Percentiles rank a stretch among this genome's conserved stretches.
phyloP scores from a whole-genome alignment of 92 coral and sea anemone genomes.

The Phymanthus crucifer region DNA sequence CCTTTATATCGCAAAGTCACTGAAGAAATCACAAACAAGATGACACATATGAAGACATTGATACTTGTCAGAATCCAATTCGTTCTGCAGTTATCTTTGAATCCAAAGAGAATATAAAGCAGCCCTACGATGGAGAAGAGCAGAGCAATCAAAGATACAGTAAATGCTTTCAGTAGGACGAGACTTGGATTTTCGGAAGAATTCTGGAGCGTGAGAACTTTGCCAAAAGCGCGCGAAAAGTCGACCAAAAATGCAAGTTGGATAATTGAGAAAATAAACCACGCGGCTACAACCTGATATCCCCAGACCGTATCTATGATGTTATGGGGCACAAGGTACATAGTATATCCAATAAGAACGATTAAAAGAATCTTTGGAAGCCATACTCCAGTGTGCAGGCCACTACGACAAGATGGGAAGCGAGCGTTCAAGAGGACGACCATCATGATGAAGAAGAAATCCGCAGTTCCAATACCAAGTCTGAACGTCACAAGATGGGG shows the following conservation, averaged over 20 bases:
- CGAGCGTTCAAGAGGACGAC: slow-evolving; percentile 29
- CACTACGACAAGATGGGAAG: slow-evolving; percentile 29
- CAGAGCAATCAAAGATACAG: slow-evolving; percentile 12
- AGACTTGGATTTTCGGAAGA: slow-evolving; percentile 13
- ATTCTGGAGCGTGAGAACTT: background rate
- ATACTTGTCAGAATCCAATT: slow-evolving; percentile 55
- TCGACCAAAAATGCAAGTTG: slow-evolving; percentile 76
- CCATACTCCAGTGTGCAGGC: slow-evolving; percentile 87
- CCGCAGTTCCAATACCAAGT: slow-evolving; percentile 46
- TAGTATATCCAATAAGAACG: slow-evolving; percentile 34
- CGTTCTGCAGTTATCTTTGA: slow-evolving; percentile 62
- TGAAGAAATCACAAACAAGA: slow-evolving; percentile 47
- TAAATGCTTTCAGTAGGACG: background rate
- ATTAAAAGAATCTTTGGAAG: slow-evolving; percentile 60
- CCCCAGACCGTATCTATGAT: slow-evolving; percentile 69
- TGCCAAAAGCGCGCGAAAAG: slow-evolving; percentile 44
- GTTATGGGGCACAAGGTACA: slow-evolving; percentile 54
- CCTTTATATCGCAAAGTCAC: slow-evolving; percentile 22
- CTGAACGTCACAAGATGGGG: slow-evolving; percentile 52
- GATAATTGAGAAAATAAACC: slow-evolving; percentile 56
- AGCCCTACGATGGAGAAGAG: slow-evolving; percentile 39
- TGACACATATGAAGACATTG: slow-evolving; percentile 48
- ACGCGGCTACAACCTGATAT: slow-evolving; percentile 60
- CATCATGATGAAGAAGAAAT: slow-evolving; percentile 55
- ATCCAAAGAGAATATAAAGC: slow-evolving; percentile 48